These are phyloP conservation scores for Myotis yumanensis DNA, from an alignment of 2,113 vertebrate genomes.

Conservation along the genomic window DNA sequence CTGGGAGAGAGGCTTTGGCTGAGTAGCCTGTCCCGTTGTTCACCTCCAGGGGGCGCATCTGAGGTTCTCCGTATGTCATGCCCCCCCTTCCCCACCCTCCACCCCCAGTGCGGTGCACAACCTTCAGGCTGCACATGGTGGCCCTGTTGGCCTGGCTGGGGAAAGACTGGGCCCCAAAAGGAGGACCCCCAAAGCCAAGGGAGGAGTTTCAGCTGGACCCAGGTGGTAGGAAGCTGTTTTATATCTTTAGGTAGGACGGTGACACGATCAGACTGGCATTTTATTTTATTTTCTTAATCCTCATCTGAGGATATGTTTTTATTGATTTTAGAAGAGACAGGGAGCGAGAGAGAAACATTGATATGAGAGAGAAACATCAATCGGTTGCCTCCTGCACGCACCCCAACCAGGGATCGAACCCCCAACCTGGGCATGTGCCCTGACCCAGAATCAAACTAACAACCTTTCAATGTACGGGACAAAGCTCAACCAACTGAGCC, in stretches of 20 bases:
- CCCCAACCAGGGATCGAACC: background rate
- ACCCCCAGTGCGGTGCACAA: fast-evolving
- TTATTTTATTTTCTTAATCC: background rate
- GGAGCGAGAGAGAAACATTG: no score
- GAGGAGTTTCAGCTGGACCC: background rate
- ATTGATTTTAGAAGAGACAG: background rate
- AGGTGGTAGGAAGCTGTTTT: background rate
- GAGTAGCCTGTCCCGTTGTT: fast-evolving
- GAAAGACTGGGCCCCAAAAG: background rate
- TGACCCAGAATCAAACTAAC: background rate
- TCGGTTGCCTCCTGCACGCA: background rate
- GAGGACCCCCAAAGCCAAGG: background rate
- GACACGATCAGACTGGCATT: background rate
- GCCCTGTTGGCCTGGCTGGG: background rate
- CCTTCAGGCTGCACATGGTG: background rate
- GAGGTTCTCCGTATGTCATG: background rate
- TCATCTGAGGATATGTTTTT: background rate
- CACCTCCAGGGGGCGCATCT: background rate
- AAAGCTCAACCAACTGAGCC: background rate
- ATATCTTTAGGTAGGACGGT: background rate
- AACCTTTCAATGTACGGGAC: background rate
- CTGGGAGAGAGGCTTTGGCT: fast-evolving
- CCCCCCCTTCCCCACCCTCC: no score
- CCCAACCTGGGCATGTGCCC: no score
- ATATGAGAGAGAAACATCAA: background rate